phyloP scores from a whole-genome alignment of 2,888 invertebrate genomes.

The Caenorhabditis sinica region DNA sequence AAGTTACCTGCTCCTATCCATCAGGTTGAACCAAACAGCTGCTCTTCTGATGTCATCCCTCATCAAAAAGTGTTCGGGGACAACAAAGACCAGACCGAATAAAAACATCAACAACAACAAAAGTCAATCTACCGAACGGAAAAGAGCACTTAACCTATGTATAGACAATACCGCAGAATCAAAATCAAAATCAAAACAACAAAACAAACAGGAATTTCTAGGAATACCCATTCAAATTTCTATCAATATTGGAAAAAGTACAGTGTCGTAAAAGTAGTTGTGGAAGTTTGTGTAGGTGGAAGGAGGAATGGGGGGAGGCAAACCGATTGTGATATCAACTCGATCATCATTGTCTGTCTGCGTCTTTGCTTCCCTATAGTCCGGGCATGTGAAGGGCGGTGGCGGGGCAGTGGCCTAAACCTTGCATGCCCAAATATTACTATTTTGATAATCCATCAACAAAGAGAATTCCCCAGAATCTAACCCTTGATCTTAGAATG shows the following conservation, averaged over 20 bases:
- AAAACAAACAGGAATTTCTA: neutral
- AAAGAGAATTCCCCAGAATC: too few relatives aligned
- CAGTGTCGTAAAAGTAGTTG: constrained; percentile 54
- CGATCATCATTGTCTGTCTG: constrained; percentile 49
- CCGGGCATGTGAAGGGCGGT: neutral
- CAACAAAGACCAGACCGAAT: neutral
- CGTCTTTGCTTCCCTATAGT: constrained; percentile 9
- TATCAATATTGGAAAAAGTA: constrained; percentile 29
- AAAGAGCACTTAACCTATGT: neutral
- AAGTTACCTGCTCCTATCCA: neutral
- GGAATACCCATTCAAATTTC: neutral
- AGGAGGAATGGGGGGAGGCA: neutral
- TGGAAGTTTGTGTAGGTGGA: constrained; percentile 20
- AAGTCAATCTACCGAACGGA: neutral
- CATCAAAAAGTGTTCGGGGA: neutral
- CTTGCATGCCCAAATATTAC: constrained; percentile 24
- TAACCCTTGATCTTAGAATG: neutral
- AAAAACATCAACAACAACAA: constrained; percentile 13
- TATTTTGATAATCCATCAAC: constrained; percentile 35
- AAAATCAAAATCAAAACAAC: neutral
- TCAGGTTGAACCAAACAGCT: constrained; percentile 11
- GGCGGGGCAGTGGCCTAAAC: constrained; percentile 4
- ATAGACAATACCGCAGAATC: neutral
- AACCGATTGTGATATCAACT: constrained; percentile 51
- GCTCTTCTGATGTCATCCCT: constrained; percentile 15